Evolutionary conservation across 1,140 invertebrate genomes (phyloP).

Genomic region (Drosophila teissieri): DNA sequence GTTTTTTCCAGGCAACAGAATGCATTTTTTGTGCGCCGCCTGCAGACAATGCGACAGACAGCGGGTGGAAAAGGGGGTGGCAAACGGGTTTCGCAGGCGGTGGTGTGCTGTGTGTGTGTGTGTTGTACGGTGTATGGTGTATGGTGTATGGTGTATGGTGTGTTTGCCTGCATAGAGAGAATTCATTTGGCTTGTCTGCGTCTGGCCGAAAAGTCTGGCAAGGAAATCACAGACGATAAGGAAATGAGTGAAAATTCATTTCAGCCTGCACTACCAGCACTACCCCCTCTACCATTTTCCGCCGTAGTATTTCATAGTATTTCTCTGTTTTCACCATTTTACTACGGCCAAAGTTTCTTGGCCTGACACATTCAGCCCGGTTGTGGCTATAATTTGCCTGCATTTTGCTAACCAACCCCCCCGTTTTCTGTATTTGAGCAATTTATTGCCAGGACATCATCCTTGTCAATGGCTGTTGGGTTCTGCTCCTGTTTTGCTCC

Average conservation of each 20-base stretch:
- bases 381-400: constrained; percentile 69
- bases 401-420: constrained; percentile 49
- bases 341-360: constrained; percentile 14
- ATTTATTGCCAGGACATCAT: constrained; percentile 67
- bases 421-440: constrained; percentile 63
- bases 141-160: constrained; percentile 1
- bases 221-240: constrained; percentile 83
- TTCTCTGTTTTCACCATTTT: constrained; percentile 31
- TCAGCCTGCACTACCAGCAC: constrained; percentile 38
- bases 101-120: not conserved
- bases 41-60: constrained; percentile 62
- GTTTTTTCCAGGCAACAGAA: constrained; percentile 72
- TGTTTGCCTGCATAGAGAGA: constrained; percentile 76
- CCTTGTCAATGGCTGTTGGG: constrained; percentile 33
- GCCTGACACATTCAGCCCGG: constrained; percentile 30
- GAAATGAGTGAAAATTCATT: constrained; percentile 83
- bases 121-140: constrained; percentile 1
- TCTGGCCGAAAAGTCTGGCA: constrained; percentile 61
- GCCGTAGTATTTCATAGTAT: constrained; percentile 47
- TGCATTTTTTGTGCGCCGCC: constrained; percentile 78
- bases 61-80: constrained; percentile 2
- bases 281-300: constrained; percentile 13
- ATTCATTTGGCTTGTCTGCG: constrained; percentile 66
- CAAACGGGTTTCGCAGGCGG: not conserved
- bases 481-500: constrained; percentile 1